Base-by-base conservation (phyloP, 2,888 invertebrate species). In the Drosophila austrosaltans region DNA sequence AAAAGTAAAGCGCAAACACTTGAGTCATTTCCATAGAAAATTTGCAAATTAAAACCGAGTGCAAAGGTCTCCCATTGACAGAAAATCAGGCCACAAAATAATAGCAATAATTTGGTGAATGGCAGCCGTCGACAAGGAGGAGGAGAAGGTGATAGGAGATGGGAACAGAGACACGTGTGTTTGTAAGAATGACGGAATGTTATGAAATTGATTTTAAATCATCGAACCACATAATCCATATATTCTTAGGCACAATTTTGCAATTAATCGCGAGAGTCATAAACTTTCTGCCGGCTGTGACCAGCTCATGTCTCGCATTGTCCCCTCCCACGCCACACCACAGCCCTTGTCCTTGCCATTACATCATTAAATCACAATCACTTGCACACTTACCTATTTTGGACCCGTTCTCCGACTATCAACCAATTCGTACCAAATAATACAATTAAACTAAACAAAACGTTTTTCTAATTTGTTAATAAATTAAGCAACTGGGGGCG, bases 361-460 rank as follows among this genome's bases (percentile, higher is more conserved):
- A 48, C 48, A 48, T 48, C 48, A 48, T 48, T 10, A 25, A 48
- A 10, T 25, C 3, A 48, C 3, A 48, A 25, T 48, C 5, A 10
- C 22, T 48, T 25, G 25, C 8, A 1, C 57, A 57, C 57, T 57
- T 6, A 57, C 57, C 57, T 57, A 28, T 28, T 57, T 2, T 48
- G 48, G 3, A 20, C 7, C 40, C 40, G 53, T 28, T 57, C 8
- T 39, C 12, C 36, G 39, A 20, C 36, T 5, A 22, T 10, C 56
- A 22, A 48, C 10, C 56, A 22, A 36, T 36, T 22, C 39, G 36
- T 36, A 32, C 57, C 39, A 36, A 57, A 57, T 39, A 39, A 57
- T 57, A 57, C 57, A 57, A 57, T 39, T 57, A 57, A 48, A 57
- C 57, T 57, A 39, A 57, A 36, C 22, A 57, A 22, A 57, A 22